Base-by-base conservation (phyloP, 2,797 vertebrate species). In the Smutsia temminckii region DNA sequence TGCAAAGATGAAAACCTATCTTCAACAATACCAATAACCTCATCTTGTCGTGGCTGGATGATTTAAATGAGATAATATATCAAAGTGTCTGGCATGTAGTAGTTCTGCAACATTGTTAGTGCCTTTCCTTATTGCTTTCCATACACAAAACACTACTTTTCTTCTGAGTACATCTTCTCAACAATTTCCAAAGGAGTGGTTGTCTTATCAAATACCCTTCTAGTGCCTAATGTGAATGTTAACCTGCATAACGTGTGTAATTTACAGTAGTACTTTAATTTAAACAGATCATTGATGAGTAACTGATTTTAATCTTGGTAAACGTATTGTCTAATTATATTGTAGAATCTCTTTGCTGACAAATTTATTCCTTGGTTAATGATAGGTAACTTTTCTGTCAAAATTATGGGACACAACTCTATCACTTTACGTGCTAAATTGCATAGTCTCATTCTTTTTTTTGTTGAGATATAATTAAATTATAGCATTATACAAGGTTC, bases 261-360 rank as follows among this genome's bases (percentile, higher is more conserved):
- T 37, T 71, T 87, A 61, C 1, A 87, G 46, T 18, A 71, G 29
- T 8, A 29, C 0, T 93, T 95, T 87, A 64, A 34, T 18, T 86
- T 83, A 83, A 83, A 80, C 37, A 89, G 40, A 92, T 87, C 4
- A 83, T 79, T 79, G 61, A 40, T 64, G 20, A 88, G 61, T 79
- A 66, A 78, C 66, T 93, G 57, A 37, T 61, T 89, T 96, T 80
- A 74, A 87, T 94, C 55, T 86, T 77, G 53, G 29, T 78, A 77
- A 85, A 81, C 92, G 34, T 57, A 46, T 95, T 88, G 75, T 66
- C 46, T 57, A 27, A 37, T 92, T 95, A 55, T 53, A 32, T 42
- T 75, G 49, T 37, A 51, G 57, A 83, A 64, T 83, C 32, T 46
- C 42, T 93, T 75, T 91, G 75, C n/a, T 51, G 27, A 64, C 25